Conservation (phyloP, 2,797 vertebrate species). For the Myoxocephalus aenaeus region DNA sequence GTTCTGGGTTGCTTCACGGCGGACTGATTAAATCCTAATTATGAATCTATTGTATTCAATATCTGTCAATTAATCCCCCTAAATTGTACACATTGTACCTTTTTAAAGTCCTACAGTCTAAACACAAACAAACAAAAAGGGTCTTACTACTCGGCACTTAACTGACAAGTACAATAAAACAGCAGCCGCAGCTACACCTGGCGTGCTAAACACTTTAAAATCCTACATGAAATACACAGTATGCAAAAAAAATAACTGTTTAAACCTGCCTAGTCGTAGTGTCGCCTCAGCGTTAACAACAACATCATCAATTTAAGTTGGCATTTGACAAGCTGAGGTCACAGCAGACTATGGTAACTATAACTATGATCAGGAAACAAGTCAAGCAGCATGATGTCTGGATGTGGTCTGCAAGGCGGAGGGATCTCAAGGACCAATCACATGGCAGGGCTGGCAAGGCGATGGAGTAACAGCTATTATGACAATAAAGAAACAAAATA, state of each 20-base stretch:
- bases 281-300: no score
- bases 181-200: not conserved
- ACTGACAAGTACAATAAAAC: not conserved
- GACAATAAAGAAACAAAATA: not conserved
- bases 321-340: no score
- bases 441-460: not conserved
- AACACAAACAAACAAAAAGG: not conserved
- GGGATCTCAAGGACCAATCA: not conserved
- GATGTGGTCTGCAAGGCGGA: not conserved
- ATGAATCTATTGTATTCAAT: no score
- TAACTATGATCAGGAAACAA: no score
- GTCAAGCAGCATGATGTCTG: no score
- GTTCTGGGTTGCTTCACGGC: no score
- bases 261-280: no score
- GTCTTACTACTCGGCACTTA: not conserved
- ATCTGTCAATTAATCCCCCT: no score
- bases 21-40: no score
- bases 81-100: no score
- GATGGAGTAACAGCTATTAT: not conserved
- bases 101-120: not conserved
- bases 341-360: not conserved
- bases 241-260: not conserved
- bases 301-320: no score
- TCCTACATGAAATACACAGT: not conserved
- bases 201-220: not conserved